A percentile compares a stretch with the other conserved stretches of the same genome.
These are phyloP conservation scores for Pampusana beccarii DNA, from an alignment of 2,113 vertebrate genomes.

Conservation along the genomic window DNA sequence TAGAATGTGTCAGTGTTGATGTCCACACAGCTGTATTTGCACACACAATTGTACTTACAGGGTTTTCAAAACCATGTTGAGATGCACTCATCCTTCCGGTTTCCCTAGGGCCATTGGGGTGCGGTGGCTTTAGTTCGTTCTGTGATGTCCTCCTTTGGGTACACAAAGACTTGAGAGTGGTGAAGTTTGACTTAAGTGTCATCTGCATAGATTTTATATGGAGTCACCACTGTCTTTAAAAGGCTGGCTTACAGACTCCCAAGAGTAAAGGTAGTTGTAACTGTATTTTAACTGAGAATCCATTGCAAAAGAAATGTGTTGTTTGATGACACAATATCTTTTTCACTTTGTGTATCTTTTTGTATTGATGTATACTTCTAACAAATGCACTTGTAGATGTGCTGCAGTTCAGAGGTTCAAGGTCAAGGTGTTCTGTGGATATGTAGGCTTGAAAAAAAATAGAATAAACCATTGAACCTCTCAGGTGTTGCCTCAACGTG, in stretches of 20 bases:
- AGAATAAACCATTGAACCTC: neutral
- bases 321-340: neutral
- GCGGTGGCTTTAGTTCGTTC: neutral
- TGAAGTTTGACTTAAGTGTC: neutral
- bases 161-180: neutral
- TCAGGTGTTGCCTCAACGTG: neutral
- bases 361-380: neutral
- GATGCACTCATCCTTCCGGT: neutral
- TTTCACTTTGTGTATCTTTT: neutral
- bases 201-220: neutral
- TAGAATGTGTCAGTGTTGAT: neutral
- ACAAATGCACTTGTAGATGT: neutral
- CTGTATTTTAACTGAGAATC: neutral
- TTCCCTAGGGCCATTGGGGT: neutral
- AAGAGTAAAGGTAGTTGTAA: neutral
- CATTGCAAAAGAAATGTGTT: neutral
- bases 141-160: neutral
- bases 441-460: neutral
- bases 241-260: neutral
- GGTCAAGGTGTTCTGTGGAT: neutral
- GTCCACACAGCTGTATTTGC: too few relatives aligned
- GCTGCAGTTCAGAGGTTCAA: neutral
- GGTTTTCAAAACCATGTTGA: neutral
- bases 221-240: neutral
- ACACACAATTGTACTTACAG: neutral